These are phyloP conservation scores for Anguilla marmorata DNA, from an alignment of 2,797 vertebrate genomes.

Conservation along the genomic window DNA sequence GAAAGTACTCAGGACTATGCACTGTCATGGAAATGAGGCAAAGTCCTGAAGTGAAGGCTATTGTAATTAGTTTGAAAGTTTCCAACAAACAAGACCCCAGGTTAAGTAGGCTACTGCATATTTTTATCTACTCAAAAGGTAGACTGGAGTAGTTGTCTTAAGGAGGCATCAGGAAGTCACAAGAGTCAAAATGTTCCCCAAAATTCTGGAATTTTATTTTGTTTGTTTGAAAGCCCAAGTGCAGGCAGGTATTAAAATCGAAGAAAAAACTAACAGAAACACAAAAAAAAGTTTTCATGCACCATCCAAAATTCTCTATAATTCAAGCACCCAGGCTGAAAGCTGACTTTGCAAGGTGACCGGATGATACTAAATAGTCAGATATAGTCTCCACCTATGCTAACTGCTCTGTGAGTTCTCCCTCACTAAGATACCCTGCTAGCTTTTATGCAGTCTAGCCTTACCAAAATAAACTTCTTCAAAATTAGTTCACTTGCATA, in stretches of 20 bases:
- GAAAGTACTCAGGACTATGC: neutral
- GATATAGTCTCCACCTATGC: neutral
- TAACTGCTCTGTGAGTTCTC: neutral
- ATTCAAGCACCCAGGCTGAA: neutral
- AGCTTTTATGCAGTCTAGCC: neutral
- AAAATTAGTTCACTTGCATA: conserved; percentile 10
- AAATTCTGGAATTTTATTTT: neutral
- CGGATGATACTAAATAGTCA: neutral
- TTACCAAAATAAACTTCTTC: neutral
- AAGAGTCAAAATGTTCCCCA: neutral
- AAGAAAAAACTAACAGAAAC: neutral
- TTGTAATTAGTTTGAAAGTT: neutral
- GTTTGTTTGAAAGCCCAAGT: neutral
- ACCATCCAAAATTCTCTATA: neutral
- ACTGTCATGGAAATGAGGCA: neutral
- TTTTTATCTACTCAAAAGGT: neutral
- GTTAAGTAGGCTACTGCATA: neutral
- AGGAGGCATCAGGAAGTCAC: neutral
- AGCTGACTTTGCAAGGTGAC: neutral
- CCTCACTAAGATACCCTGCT: neutral
- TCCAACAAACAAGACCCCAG: neutral
- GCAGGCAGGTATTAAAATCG: neutral
- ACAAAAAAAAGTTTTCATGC: neutral
- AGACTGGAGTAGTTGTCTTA: neutral
- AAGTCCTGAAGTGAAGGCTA: neutral